phyloP scores from a whole-genome alignment of 1,140 invertebrate species.

The Danaus melanippus region DNA sequence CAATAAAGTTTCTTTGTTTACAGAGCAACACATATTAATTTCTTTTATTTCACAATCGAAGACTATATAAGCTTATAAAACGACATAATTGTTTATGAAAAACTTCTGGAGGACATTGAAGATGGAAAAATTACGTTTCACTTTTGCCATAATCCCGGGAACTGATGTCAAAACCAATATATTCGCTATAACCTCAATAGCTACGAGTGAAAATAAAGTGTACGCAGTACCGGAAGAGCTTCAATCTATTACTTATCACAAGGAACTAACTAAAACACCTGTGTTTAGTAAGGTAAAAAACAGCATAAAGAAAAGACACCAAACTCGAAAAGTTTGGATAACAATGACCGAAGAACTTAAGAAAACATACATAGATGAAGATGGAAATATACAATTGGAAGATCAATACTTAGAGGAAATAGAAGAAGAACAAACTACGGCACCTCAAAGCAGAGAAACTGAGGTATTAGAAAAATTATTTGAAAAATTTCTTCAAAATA shows the following conservation, averaged over 20 bases:
- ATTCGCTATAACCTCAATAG: slow-evolving; percentile 24
- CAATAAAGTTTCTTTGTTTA: no score
- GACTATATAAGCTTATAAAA: no score
- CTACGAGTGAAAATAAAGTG: slow-evolving; percentile 20
- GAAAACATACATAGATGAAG: slow-evolving; percentile 24
- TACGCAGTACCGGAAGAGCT: slow-evolving; percentile 23
- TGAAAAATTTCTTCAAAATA: slow-evolving; percentile 22
- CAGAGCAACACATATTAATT: no score
- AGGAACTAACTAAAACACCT: slow-evolving; percentile 18
- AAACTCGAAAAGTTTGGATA: slow-evolving; percentile 21
- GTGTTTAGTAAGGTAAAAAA: slow-evolving; percentile 26
- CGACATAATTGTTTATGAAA: slow-evolving; percentile 12
- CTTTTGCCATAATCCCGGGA: slow-evolving; percentile 16
- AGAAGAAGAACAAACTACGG: slow-evolving; percentile 2
- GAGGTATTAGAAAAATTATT: slow-evolving; percentile 21
- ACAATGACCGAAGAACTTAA: slow-evolving; percentile 23
- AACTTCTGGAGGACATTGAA: neutral
- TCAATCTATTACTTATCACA: slow-evolving; percentile 19
- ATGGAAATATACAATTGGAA: slow-evolving; percentile 26
- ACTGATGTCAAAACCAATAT: slow-evolving; percentile 26
- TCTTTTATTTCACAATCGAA: no score
- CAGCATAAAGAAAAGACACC: slow-evolving; percentile 21
- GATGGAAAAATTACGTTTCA: slow-evolving; percentile 26
- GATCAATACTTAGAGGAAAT: slow-evolving; percentile 28
- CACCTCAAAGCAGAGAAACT: slow-evolving; percentile 6